Percentiles rank a stretch among this genome's conserved stretches.
phyloP scores from a whole-genome alignment of 1,140 invertebrate species.

The Microvelia longipes region DNA sequence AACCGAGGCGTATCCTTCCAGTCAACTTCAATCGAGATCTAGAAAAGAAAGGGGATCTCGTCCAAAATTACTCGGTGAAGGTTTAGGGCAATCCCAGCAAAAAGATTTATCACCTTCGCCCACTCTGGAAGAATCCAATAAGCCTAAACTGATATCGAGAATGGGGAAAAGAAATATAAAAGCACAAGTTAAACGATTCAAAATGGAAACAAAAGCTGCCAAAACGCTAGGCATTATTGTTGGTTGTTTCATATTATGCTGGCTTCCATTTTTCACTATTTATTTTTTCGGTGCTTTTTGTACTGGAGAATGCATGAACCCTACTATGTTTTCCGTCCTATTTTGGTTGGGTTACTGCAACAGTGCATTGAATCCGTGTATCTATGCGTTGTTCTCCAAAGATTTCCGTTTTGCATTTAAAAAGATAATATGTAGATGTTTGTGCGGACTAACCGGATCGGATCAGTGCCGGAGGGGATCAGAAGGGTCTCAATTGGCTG shows the following conservation, averaged over 20 bases:
- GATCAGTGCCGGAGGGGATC: slow-evolving; percentile 37
- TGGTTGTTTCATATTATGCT: slow-evolving; percentile 82
- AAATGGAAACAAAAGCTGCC: slow-evolving; percentile 84
- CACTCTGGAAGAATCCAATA: slow-evolving; percentile 39
- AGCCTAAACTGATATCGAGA: slow-evolving; percentile 47
- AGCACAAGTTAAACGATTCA: slow-evolving; percentile 65
- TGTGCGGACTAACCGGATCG: slow-evolving; percentile 34
- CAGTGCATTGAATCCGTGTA: slow-evolving; percentile 82
- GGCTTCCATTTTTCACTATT: slow-evolving; percentile 89
- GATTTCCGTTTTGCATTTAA: slow-evolving; percentile 86
- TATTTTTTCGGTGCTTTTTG: slow-evolving; percentile 68
- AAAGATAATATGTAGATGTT: slow-evolving; percentile 70
- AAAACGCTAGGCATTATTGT: slow-evolving; percentile 89
- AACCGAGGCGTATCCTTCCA: slow-evolving; percentile 30
- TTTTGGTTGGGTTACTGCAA: slow-evolving; percentile 97
- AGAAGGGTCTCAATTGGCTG: slow-evolving; percentile 42
- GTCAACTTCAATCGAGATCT: slow-evolving; percentile 25
- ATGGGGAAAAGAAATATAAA: slow-evolving; percentile 76
- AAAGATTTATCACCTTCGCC: slow-evolving; percentile 24
- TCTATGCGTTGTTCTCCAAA: slow-evolving; percentile 82
- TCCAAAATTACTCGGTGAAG: slow-evolving; percentile 17
- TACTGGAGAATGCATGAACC: slow-evolving; percentile 59
- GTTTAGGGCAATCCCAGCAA: slow-evolving; percentile 13
- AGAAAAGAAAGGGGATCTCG: slow-evolving; percentile 9
- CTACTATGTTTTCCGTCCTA: slow-evolving; percentile 70